Base-by-base conservation (phyloP, 1,140 invertebrate genomes). In the Cyrtorhinus lividipennis region DNA sequence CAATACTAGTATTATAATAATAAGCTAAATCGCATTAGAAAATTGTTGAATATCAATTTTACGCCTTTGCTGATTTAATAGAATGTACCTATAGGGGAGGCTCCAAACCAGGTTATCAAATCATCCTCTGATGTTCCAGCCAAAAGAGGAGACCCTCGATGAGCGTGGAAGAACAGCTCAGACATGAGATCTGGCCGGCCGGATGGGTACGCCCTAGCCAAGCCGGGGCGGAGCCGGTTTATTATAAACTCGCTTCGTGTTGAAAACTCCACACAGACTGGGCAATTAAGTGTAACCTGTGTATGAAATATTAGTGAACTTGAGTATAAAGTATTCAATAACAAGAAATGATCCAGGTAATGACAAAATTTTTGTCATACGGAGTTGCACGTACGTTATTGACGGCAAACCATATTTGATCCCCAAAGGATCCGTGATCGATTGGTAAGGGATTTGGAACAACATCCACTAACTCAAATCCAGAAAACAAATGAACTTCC, bases 341-440 rank as follows among this genome's bases (percentile, higher is more conserved):
- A n/a, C n/a, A n/a, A n/a, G n/a, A n/a, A n/a, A n/a, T n/a, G n/a
- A n/a, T n/a, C n/a, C n/a, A n/a, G n/a, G n/a, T n/a, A n/a, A n/a
- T n/a, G n/a, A n/a, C n/a, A n/a, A n/a, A n/a, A n/a, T n/a, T n/a
- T n/a, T n/a, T n/a, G n/a, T n/a, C n/a, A n/a, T n/a, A n/a, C n/a
- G n/a, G n/a, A n/a, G n/a, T n/a, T n/a, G n/a, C n/a, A 68, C 68
- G 68, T 70, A 83, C 78, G 70, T 82, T 82, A 18, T 77, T 75
- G 68, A 83, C 79, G n/a, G 80, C 76, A 67, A 83, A 82, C 81
- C 81, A 83, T 2, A 81, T 70, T 20, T 76, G 77, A 68, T 83
- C 80, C 13, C 74, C 77, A 63, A 77, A 72, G 20, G 76, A 78
- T 2, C 79, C 80, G 66, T 80, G 77, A 63, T 80, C 77, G 15